Evolutionary conservation across 2,113 vertebrate genomes (phyloP).

Genomic region (Eretmodus cyanostictus): DNA sequence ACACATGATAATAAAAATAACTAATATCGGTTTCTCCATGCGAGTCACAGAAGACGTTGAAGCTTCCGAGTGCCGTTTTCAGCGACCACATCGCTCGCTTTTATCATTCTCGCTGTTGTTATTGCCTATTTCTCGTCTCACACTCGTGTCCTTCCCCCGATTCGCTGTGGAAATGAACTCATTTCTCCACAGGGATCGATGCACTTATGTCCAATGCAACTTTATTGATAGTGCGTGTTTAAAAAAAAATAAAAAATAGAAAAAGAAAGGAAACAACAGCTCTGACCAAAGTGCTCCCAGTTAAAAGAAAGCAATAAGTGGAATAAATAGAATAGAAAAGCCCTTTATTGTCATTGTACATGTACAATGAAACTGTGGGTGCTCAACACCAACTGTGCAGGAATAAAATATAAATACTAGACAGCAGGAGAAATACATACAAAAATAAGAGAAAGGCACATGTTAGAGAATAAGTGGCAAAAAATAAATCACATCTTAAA

Average conservation of each 20-base stretch:
- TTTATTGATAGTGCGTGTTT: not conserved
- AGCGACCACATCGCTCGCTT: not conserved
- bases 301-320: not conserved
- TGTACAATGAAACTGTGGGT: not conserved
- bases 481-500: not conserved
- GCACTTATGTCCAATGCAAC: not conserved
- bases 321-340: not conserved
- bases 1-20: not conserved
- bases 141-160: not conserved
- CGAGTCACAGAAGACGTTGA: not conserved
- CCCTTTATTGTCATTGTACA: not conserved
- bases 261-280: not conserved
- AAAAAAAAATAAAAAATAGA: fast-evolving
- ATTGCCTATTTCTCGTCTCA: not conserved
- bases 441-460: not conserved
- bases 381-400: not conserved
- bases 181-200: conserved; percentile 5
- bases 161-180: not conserved
- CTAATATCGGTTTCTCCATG: not conserved
- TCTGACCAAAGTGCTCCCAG: not conserved
- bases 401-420: not conserved
- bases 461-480: not conserved
- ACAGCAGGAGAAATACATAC: not conserved
- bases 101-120: not conserved
- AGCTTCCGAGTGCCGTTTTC: not conserved